A percentile compares a stretch with the other conserved stretches of the same genome.
Conservation (phyloP, 2,888 invertebrate genomes). For the Polietes domitor region DNA sequence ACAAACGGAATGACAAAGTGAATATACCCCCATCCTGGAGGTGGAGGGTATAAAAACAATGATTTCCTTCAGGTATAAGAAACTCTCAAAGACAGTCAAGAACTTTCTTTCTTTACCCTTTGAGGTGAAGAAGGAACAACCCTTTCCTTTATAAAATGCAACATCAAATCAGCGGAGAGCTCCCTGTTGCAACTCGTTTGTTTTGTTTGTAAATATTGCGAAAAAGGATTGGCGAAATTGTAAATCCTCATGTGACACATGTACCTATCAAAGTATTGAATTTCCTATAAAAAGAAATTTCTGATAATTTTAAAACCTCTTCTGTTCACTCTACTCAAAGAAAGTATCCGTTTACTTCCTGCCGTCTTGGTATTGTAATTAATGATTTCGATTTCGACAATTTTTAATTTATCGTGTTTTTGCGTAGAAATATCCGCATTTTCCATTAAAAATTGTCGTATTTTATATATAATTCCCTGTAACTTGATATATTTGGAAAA, state of each 20-base stretch:
- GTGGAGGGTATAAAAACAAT: too few relatives aligned
- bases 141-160: slow-evolving; percentile 31
- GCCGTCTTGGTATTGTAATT: slow-evolving; percentile 29
- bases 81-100: slow-evolving; percentile 8
- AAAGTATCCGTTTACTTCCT: slow-evolving; percentile 57
- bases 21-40: too few relatives aligned
- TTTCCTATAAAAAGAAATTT: slow-evolving; percentile 42
- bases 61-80: slow-evolving; percentile 33
- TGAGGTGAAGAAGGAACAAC: too few relatives aligned
- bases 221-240: slow-evolving; percentile 56
- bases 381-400: slow-evolving; percentile 35
- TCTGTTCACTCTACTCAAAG: neutral
- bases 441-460: slow-evolving; percentile 38
- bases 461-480: neutral
- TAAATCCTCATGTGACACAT: slow-evolving; percentile 14
- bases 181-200: slow-evolving; percentile 30
- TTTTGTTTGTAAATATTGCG: slow-evolving; percentile 61
- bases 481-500: slow-evolving; percentile 55
- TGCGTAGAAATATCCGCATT: slow-evolving; percentile 47
- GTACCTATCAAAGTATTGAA: too few relatives aligned
- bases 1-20: too few relatives aligned
- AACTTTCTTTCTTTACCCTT: slow-evolving; percentile 21
- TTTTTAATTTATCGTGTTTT: slow-evolving; percentile 52
- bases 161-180: too few relatives aligned
- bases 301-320: slow-evolving; percentile 39